These are phyloP conservation scores for Meandrina meandrites DNA, from an alignment of 92 coral and sea anemone genomes.

Conservation along the genomic window DNA sequence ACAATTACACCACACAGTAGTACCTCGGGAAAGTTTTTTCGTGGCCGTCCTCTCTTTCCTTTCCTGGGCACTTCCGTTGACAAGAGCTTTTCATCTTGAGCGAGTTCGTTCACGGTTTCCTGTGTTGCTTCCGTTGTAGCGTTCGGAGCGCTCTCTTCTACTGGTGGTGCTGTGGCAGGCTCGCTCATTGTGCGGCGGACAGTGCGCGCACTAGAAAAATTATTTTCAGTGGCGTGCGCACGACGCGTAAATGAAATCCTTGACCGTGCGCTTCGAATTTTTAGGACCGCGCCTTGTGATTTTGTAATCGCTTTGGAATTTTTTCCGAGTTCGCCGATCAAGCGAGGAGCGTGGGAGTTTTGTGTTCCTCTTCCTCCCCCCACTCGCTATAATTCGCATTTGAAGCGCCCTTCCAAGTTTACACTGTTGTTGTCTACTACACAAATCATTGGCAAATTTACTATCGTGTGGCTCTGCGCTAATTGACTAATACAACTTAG, in stretches of 20 bases:
- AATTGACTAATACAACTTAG: slow-evolving; percentile 80
- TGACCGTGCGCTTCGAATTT: slow-evolving; percentile 49
- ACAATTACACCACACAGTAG: slow-evolving; percentile 21
- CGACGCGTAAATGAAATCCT: slow-evolving; percentile 18
- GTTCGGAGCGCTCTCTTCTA: neutral
- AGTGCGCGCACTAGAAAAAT: slow-evolving; percentile 45
- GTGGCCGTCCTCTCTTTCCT: slow-evolving; percentile 83
- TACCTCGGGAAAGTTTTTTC: slow-evolving; percentile 77
- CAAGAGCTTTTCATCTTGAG: slow-evolving; percentile 46
- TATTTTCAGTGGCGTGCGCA: slow-evolving; percentile 45
- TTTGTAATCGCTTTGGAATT: slow-evolving; percentile 74
- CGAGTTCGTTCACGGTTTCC: slow-evolving; percentile 58
- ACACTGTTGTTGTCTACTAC: slow-evolving; percentile 75
- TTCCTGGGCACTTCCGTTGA: slow-evolving; percentile 63
- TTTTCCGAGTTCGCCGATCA: slow-evolving; percentile 44
- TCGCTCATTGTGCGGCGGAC: slow-evolving; percentile 52
- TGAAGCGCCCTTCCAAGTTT: slow-evolving; percentile 55
- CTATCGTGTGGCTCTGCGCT: slow-evolving; percentile 61
- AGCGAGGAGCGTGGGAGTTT: slow-evolving; percentile 78
- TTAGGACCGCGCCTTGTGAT: slow-evolving; percentile 59
- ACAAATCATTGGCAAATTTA: slow-evolving; percentile 76
- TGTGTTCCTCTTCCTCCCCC: slow-evolving; percentile 46
- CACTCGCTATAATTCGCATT: slow-evolving; percentile 66
- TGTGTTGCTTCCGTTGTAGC: slow-evolving; percentile 39
- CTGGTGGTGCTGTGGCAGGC: neutral